Conservation (phyloP, 2,888 invertebrate species). For the Zhuqinia jingwanae region DNA sequence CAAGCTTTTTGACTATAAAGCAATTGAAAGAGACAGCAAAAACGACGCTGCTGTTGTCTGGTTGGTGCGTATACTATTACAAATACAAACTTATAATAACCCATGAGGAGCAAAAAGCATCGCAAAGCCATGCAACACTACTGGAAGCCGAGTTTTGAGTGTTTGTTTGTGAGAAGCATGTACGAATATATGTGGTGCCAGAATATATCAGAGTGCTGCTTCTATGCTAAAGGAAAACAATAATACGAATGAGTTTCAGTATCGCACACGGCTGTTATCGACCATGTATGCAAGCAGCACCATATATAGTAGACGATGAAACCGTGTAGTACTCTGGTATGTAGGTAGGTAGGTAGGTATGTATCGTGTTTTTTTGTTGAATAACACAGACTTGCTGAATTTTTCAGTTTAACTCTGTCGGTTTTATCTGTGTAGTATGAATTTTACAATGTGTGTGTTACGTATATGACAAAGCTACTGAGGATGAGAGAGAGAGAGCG, state of each 20-base stretch:
- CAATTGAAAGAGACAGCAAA: conserved; percentile 45
- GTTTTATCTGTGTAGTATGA: conserved; percentile 18
- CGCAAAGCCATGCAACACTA: conserved; percentile 1
- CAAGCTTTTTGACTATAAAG: conserved; percentile 39
- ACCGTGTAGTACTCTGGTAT: background rate
- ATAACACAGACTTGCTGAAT: background rate
- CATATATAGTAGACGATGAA: background rate
- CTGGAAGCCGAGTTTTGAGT: background rate
- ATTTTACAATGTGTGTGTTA: conserved; percentile 22
- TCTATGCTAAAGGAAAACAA: conserved; percentile 3
- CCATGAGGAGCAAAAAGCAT: conserved; percentile 16
- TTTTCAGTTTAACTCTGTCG: background rate
- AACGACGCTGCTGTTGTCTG: conserved; percentile 43
- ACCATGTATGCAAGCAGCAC: conserved; percentile 47
- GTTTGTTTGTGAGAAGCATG: background rate
- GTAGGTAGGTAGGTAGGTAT: background rate
- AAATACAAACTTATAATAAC: background rate
- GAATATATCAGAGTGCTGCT: background rate
- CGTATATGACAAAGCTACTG: too few relatives aligned
- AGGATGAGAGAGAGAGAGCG: background rate
- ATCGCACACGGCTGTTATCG: conserved; percentile 63
- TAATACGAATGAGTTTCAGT: conserved; percentile 8
- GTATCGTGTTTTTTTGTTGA: background rate
- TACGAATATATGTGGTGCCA: background rate
- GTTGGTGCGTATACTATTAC: conserved; percentile 45